Conservation (phyloP, 2,888 invertebrate genomes). For the Sesia apiformis region DNA sequence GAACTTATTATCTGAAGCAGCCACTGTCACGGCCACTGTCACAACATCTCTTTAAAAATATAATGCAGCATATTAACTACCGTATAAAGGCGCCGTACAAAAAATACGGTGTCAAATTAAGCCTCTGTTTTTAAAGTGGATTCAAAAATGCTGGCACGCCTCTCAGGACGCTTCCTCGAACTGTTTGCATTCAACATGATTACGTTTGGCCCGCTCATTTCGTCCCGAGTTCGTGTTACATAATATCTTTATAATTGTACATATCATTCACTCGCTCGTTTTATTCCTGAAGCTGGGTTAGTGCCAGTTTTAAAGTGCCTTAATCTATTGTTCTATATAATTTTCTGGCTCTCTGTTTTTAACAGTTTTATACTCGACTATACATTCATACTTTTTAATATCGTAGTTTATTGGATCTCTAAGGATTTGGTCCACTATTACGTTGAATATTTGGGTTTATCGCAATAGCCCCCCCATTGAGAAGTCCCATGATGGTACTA, state of each 20-base stretch:
- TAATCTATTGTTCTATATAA: no score
- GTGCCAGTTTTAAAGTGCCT: not conserved
- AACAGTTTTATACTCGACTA: no score
- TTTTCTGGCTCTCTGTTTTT: no score
- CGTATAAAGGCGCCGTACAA: not conserved
- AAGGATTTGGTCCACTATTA: no score
- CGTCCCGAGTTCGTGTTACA: slow-evolving; percentile 4
- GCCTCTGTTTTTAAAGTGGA: not conserved
- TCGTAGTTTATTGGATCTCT: no score
- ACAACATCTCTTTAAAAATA: not conserved
- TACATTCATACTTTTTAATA: no score
- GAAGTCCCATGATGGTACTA: no score
- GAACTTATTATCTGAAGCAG: not conserved
- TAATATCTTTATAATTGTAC: slow-evolving; percentile 5
- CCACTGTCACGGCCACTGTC: not conserved
- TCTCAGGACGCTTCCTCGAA: slow-evolving; percentile 3
- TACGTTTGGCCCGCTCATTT: slow-evolving; percentile 17
- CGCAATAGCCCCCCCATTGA: no score
- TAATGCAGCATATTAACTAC: not conserved
- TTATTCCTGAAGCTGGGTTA: slow-evolving; percentile 5
- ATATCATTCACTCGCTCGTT: slow-evolving; percentile 11
- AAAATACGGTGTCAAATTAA: not conserved
- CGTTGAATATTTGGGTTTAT: no score
- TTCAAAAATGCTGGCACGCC: slow-evolving; percentile 2
- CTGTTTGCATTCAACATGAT: slow-evolving; percentile 10